Conservation (phyloP, 2,797 vertebrate genomes). For the Danio choprae region DNA sequence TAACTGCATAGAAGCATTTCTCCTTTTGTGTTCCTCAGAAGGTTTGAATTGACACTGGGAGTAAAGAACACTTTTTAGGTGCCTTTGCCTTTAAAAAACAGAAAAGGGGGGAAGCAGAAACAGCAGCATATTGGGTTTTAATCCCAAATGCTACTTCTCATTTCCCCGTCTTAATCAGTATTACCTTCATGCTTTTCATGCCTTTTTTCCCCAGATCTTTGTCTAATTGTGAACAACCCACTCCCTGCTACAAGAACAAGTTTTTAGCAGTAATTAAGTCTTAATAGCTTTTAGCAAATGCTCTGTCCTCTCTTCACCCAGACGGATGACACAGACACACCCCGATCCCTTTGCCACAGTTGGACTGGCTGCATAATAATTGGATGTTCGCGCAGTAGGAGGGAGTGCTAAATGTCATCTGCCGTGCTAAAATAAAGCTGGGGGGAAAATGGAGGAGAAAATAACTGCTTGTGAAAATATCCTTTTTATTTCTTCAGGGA, state of each 20-base stretch:
- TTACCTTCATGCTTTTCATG: constrained; percentile 3
- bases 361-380: constrained; percentile 34
- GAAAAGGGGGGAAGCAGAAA: constrained; percentile 33
- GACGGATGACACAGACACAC: constrained; percentile 20
- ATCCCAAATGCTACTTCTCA: constrained; percentile 10
- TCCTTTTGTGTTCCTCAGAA: background rate
- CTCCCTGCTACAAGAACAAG: constrained; percentile 28
- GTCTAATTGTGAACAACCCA: constrained; percentile 23
- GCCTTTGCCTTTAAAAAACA: constrained; percentile 1
- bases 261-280: constrained; percentile 49
- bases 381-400: constrained; percentile 15
- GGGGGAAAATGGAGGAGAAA: constrained; percentile 8
- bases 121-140: constrained; percentile 16
- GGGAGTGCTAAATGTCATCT: constrained; percentile 48
- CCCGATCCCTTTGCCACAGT: constrained; percentile 28
- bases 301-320: constrained; percentile 8
- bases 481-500: constrained; percentile 40
- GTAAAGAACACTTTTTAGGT: background rate
- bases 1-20: background rate
- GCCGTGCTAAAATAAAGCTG: constrained; percentile 38
- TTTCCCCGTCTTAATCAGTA: constrained; percentile 33
- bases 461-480: constrained; percentile 33
- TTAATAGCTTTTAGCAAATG: constrained; percentile 45
- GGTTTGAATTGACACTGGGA: background rate
- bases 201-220: constrained; percentile 26